Percentiles rank a stretch among this genome's conserved stretches.
Evolutionary conservation across 1,140 invertebrate genomes (phyloP).

Genomic region (Matsumurasca onukii): DNA sequence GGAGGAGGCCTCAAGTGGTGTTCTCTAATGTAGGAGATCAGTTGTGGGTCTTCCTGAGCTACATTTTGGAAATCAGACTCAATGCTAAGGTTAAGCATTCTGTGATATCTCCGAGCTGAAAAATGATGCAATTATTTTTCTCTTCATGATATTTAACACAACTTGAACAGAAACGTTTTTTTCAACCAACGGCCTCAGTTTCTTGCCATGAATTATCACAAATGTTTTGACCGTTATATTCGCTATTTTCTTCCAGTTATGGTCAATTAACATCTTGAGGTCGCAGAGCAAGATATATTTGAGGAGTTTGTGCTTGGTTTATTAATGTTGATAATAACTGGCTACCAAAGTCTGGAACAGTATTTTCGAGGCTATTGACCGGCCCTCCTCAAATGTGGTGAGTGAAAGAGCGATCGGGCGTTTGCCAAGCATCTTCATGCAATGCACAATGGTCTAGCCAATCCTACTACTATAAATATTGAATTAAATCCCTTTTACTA

Average conservation of each 20-base stretch:
- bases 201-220: neutral
- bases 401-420: too few species aligned
- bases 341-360: too few species aligned
- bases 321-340: too few species aligned
- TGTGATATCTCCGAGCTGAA: constrained; percentile 21
- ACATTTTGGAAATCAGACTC: constrained; percentile 32
- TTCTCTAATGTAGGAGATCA: constrained; percentile 29
- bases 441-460: neutral
- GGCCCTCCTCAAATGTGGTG: neutral
- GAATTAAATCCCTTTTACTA: neutral
- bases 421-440: neutral
- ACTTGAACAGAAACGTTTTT: neutral
- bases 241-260: neutral
- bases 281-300: neutral
- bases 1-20: constrained; percentile 29
- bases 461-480: neutral
- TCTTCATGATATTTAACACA: neutral
- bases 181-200: neutral
- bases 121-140: neutral
- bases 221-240: neutral
- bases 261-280: neutral
- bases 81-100: neutral
- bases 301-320: neutral
- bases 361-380: too few species aligned
- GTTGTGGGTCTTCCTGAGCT: constrained; percentile 27